Evolutionary conservation across 2,888 invertebrate species (phyloP), one percentile per base, ranked within the genome.

Genomic region (Coleophora deauratella): DNA sequence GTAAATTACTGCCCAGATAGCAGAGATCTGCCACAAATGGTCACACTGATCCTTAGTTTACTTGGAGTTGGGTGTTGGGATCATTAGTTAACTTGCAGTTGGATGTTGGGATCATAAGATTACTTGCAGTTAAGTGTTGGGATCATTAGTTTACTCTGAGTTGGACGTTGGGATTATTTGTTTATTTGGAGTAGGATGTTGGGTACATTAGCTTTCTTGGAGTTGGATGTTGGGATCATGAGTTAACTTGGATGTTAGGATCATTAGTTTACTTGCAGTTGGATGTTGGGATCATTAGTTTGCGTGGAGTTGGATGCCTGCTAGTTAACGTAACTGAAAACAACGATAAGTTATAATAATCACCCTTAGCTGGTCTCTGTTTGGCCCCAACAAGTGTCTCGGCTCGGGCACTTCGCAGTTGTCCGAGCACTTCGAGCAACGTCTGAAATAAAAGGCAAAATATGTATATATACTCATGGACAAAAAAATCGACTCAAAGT

Each of bases 361-460:
- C 21, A 86, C 86, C 65, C 92, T 91, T 27, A 95, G 78, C 56
- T 91, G 89, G 62, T 94, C 91, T 32, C 88, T 82, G 54, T 91
- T 88, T 2, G 88, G 84, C 1, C 93, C 94, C 41, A 92, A 86
- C 38, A 93, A 73, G 55, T 90, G 91, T 7, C 65, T 54, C 1
- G 79, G 76, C 45, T 84, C 80, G 0, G 72, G 65, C 1, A 48
- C 41, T 3, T 71, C 73, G 42, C 59, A 66, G 37, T 49, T 54
- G 1, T 73, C 73, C 1, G 66, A 64, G 39, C 82, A 81, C 42
- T 80, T 81, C 0, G 71, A 56, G 47, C 82, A 85, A 0, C 68
- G 65, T 10, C 78, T 77, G 59, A 2, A 54, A 51, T 35, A 21
- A 28, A 15, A 38, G n/a, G 38, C 27, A 11, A 4, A 9, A 39